Evolutionary conservation across 1,140 invertebrate species (phyloP), one percentile per base, ranked within the genome.

Genomic region (Heterodera schachtii): DNA sequence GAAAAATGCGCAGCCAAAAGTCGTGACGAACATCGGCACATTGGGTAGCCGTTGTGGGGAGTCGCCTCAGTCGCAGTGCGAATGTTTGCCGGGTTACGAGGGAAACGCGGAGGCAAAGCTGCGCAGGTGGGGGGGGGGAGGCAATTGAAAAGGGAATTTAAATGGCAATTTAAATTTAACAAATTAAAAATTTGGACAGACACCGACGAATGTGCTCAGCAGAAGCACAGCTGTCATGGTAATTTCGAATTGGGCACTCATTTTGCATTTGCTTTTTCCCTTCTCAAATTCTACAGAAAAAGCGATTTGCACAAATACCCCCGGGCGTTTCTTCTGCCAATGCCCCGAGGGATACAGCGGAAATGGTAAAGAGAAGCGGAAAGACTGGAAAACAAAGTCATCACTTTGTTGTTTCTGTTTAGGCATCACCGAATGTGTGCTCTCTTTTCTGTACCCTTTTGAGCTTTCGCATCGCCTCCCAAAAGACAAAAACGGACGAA

Each of bases 311-410:
- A 93, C 94, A 73, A 98, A 98, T 88, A 94, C 94, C 43, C 93
- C 94, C 57, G 96, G 96, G 71, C 94, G 95, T 47, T 97, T 96
- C 91, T 94, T 94, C 81, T 98, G 96, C 88, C 94, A 95, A 87
- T 98, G 96, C 86, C 78, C 76, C 76, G 80, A 83, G 66, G 88
- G 88, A 46, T 90, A 83, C 82, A 84, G 73, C 57, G 87, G 87
- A 31, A 85, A 86, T 78, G 85, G 85, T 60, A 75, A 19, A 19
- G 5, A 19, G 11, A 64, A 64, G 57, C 11, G 19, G 16, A 52
- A 52, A 11, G 11, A 52, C 6, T 8, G 11, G 49, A 52, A 52
- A 11, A 6, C 49, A 52, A 52, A 13, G 57, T 64, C 57, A 64
- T 19, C 4, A 75, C n/a, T 75, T 9, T 21, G 3, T 75, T 49